Evolutionary conservation across 2,797 vertebrate species (phyloP).

Genomic region (Amazona ochrocephala): DNA sequence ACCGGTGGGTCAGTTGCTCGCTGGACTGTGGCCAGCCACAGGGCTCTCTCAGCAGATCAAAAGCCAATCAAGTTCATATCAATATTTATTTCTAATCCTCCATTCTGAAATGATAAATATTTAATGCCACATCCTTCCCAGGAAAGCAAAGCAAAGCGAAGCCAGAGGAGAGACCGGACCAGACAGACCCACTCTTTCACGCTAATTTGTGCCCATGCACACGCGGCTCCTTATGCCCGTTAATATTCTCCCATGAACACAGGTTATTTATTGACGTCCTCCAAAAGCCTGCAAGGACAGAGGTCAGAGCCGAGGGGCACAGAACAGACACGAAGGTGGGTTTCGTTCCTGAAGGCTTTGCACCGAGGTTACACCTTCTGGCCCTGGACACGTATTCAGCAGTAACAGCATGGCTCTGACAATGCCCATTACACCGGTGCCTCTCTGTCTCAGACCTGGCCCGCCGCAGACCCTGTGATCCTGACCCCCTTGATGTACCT

Average conservation of each 20-base stretch:
- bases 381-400: fast-evolving
- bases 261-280: not conserved
- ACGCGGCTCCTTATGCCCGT: not conserved
- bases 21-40: slow-evolving; percentile 14
- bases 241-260: not conserved
- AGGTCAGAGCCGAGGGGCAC: not conserved
- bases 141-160: slow-evolving; percentile 20
- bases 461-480: not conserved
- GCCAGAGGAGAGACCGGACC: not conserved
- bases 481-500: not conserved
- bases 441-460: not conserved
- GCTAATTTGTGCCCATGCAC: not conserved
- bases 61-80: slow-evolving; percentile 58
- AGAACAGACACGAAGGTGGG: not conserved
- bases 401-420: not conserved
- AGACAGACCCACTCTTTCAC: not conserved
- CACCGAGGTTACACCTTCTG: not conserved
- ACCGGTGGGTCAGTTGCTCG: not conserved
- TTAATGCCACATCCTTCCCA: slow-evolving; percentile 15
- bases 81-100: slow-evolving; percentile 67
- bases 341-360: not conserved
- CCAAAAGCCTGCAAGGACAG: not conserved
- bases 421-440: not conserved
- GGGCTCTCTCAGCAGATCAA: slow-evolving; percentile 45
- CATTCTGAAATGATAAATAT: slow-evolving; percentile 58